Percentiles rank a stretch among this genome's conserved stretches.
Conservation (phyloP, 2,797 vertebrate species). For the Cercopithecus hamlyni region DNA sequence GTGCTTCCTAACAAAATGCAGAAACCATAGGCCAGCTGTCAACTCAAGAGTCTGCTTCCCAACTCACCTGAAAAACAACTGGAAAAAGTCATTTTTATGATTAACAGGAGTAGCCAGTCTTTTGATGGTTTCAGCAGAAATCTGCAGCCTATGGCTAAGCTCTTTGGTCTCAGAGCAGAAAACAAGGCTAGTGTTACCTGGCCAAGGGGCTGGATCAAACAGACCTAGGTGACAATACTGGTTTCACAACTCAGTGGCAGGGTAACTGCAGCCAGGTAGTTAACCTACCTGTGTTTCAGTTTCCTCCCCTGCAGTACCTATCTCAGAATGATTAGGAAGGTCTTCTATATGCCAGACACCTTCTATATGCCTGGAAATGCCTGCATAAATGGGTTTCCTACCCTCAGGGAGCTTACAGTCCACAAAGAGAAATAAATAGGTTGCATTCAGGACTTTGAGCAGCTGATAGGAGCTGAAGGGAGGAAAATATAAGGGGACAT, state of each 20-base stretch:
- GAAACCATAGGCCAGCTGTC: not conserved
- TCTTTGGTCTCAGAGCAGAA: not conserved
- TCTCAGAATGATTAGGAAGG: not conserved
- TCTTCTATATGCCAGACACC: not conserved
- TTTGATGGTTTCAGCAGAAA: not conserved
- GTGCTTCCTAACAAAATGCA: not conserved
- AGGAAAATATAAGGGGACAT: not conserved
- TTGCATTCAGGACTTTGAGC: not conserved
- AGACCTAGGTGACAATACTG: not conserved
- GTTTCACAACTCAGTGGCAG: not conserved
- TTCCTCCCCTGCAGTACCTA: not conserved
- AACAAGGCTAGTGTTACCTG: not conserved
- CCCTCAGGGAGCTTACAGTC: not conserved
- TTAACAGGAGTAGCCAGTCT: not conserved
- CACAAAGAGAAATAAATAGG: not conserved
- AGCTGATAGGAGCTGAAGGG: not conserved
- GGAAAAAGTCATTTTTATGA: not conserved
- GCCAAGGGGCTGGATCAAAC: not conserved
- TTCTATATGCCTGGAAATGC: not conserved
- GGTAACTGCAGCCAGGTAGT: not conserved
- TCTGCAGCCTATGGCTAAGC: not conserved
- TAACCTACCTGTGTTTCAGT: not conserved
- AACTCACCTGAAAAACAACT: constrained; percentile 41
- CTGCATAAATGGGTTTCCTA: not conserved
- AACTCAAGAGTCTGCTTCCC: not conserved